Base-by-base conservation (phyloP, 1,140 invertebrate genomes). In the Habropoda laboriosa region DNA sequence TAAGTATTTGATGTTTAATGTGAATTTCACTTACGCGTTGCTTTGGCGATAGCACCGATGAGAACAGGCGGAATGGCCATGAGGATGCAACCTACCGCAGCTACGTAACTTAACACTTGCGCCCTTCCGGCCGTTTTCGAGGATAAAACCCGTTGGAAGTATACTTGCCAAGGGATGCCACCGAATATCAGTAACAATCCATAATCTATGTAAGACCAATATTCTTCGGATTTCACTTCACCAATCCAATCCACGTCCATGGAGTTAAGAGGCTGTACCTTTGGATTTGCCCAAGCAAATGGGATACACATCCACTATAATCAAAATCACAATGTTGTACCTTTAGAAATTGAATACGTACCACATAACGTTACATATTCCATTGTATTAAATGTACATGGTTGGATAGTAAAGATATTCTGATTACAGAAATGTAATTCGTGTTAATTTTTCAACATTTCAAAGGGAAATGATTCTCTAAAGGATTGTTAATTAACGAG, bases 101-200 rank as follows among this genome's bases (percentile, higher is more conserved):
- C 99, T 32, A 99, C 97, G 92, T 98, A 99, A n/a, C 98, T 99
- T 64, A 99, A 93, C 30, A 99, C 91, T 93, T 99, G 98, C 10
- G 99, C 99, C 75, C 98, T 95, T 1, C 95, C 95, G 1, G 98
- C 98, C 2, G 98, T 97, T 94, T 98, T 98, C 82, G 98, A 98
- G 49, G 98, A 99, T 68, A 99, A 93, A 0, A 99, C 99, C 55
- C 99, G 94, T 94, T 99, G 99, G 93, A 99, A 99, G 91, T 99
- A 99, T 5, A 99, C 98, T 96, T 98, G 93, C 99, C 99, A 99
- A 0, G 99, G 99, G 87, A 99, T 99, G 35, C 99, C 99, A 12
- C 99, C 99, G 88, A 99, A 99, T 57, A 99, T 94, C 12, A 99
- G 94, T 61, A 99, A 94, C 68, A 99, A 93, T 32, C 97, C 98